Base-by-base conservation (phyloP, 2,888 invertebrate genomes). In the Andrena fulva region DNA sequence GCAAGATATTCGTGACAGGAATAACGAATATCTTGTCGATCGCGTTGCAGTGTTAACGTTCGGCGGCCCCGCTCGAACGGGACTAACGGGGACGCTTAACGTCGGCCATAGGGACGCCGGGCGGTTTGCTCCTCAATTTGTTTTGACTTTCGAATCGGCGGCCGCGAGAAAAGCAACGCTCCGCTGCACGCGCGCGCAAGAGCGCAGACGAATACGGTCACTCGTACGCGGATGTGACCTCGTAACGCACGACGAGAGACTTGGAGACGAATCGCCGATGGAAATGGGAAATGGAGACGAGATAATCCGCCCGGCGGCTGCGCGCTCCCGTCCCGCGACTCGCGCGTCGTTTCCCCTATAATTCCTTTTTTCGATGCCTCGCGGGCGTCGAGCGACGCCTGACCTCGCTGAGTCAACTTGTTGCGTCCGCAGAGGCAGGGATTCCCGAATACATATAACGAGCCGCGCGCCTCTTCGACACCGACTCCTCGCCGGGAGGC, bases 161-260 rank as follows among this genome's bases (percentile, higher is more conserved):
- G 35, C 31, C 16, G 31, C 54, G 33, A 62, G 67, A 16, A 59
- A 67, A 59, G 67, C 60, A 31, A 66, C 52, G 59, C 54, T 59
- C 31, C 54, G 60, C 12, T 33, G 59, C 56, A 12, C 62, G 31
- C 31, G 56, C 16, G 63, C 71, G 66, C 60, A 52, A 12, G 31
- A 59, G 24, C 54, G 35, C 63, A 42, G 48, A 63, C 68, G 82
- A 75, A 66, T 54, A 79, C 79, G 50, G 71, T 63, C 75, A 56
- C 69, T 80, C 76, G 83, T 52, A 86, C 85, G 80, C 85, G 85
- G 86, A 86, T 86, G 63, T 85, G 85, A 83, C 84, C 86, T 85
- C 81, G 84, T 80, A 85, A 82, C 81, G 77, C 79, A 63, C 77
- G 64, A 2, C 80, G 85, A 73, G 75, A 16, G 73, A 76, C 76